Percentiles rank a stretch among this genome's conserved stretches.
These are phyloP conservation scores for Philereme vetulata DNA, from an alignment of 2,888 invertebrate genomes.

Conservation along the genomic window DNA sequence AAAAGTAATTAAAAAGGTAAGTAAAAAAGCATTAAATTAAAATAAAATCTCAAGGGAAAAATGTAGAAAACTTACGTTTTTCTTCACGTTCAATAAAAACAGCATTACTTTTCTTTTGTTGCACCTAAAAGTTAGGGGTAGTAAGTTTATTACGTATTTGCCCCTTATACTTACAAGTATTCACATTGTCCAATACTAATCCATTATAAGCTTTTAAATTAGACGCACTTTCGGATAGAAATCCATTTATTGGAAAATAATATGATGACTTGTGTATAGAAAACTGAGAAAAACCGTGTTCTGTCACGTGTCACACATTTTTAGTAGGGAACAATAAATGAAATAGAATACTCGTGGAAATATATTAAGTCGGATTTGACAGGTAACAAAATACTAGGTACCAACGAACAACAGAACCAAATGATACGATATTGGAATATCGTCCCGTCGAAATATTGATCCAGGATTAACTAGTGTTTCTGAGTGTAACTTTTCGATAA, in stretches of 20 bases:
- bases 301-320: background rate
- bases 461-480: no score
- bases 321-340: background rate
- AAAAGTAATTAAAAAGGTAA: no score
- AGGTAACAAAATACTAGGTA: no score
- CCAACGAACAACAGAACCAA: no score
- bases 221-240: slow-evolving; percentile 44
- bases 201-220: slow-evolving; percentile 58
- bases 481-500: no score
- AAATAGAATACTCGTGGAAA: background rate
- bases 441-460: no score
- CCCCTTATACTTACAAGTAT: background rate
- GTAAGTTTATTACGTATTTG: background rate
- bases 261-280: slow-evolving; percentile 32
- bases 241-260: slow-evolving; percentile 45
- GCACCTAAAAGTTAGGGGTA: background rate
- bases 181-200: slow-evolving; percentile 51
- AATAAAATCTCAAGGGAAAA: no score
- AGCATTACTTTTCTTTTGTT: background rate
- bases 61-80: no score
- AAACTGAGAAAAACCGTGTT: background rate
- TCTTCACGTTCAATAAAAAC: no score
- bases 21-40: no score
- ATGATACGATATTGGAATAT: no score
- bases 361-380: no score